Conservation (phyloP, 2,113 vertebrate genomes). For the Eupsittula cactorum region DNA sequence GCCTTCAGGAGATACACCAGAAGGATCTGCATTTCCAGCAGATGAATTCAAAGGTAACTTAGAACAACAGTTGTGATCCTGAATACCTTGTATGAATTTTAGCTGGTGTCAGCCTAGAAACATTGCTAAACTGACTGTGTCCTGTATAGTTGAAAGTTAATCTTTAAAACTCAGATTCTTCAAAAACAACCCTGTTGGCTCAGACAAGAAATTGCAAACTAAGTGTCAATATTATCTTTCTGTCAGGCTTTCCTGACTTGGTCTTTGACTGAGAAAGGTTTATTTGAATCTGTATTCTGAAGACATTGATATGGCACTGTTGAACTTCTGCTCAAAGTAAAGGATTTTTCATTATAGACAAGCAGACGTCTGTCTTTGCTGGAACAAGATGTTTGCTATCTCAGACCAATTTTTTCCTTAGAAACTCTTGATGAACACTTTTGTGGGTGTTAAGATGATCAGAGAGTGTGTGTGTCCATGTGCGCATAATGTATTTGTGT, state of each 20-base stretch:
- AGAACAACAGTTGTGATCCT: neutral
- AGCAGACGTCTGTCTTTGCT: neutral
- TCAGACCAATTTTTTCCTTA: neutral
- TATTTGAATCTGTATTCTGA: neutral
- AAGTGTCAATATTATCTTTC: neutral
- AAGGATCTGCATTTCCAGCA: conserved; percentile 82
- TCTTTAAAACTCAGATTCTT: neutral
- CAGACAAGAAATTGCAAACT: neutral
- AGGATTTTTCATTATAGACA: neutral
- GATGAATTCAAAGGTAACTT: conserved; percentile 78
- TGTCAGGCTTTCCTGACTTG: neutral
- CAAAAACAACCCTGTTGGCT: neutral
- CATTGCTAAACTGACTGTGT: neutral
- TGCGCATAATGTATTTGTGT: neutral
- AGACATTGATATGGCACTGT: neutral
- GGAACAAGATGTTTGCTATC: neutral
- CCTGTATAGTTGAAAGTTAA: neutral
- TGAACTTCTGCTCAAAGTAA: neutral
- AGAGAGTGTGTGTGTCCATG: neutral
- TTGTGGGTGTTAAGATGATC: neutral
- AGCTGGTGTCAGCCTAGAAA: neutral
- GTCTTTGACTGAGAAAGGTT: neutral
- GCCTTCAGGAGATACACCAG: conserved; percentile 83
- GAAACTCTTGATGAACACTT: neutral
- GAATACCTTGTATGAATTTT: neutral